Base-by-base conservation (phyloP, 2,797 vertebrate species). In the Sebastes iracundus region DNA sequence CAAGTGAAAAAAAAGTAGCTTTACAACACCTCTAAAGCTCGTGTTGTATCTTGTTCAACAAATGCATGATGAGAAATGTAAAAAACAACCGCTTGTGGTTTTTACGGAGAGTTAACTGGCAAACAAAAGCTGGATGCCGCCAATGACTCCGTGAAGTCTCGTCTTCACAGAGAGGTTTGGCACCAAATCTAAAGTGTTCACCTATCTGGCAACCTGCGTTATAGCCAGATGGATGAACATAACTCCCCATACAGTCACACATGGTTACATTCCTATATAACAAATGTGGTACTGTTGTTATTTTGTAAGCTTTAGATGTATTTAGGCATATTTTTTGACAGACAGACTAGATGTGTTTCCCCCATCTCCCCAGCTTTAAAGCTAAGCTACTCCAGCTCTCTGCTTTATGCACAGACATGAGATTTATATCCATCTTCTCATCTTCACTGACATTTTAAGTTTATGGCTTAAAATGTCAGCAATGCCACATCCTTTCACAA, bases 371-470 rank as follows among this genome's bases (percentile, higher is more conserved):
- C 56, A 72, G 81, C 81, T 64, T 73, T 72, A 55, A 70, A 64
- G 32, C 68, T 60, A 72, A 82, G 49, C n/a, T 74, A 23, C 72
- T 79, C 72, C 55, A 32, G 71, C 62, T 82, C 66, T 67, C 73
- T 72, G 18, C 65, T 70, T 81, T 65, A 76, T 71, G 28, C 60
- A 77, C 56, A 79, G n/a, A 73, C 60, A 79, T 60, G 42, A 84
- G 28, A 77, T 72, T 52, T 42, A 72, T 67, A 82, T 82, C 63
- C 27, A 75, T 81, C 74, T 82, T 20, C 69, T 60, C 23, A 75
- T 81, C 74, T 82, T 49, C 66, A 58, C 59, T 71, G 38, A 20
- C 7, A 76, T 67, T 71, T 67, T 56, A 10, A 20, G 10, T 70
- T 65, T 70, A 28, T 35, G 46, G 49, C 30, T 78, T 56, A 55